Evolutionary conservation across 2,888 invertebrate species (phyloP), one percentile per base, ranked within the genome.

Genomic region (Pteria penguin): DNA sequence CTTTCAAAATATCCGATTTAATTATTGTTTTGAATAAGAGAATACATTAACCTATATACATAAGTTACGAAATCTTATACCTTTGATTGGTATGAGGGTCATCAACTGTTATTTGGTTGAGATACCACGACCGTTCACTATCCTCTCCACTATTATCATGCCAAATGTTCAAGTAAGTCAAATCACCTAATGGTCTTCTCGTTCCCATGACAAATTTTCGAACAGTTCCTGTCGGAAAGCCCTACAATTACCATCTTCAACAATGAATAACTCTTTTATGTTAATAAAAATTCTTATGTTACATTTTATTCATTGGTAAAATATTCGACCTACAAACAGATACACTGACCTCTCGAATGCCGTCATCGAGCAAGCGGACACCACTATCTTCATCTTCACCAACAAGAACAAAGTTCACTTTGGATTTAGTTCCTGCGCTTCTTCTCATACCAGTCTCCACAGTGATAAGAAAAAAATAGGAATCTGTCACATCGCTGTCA

Each of bases 361-460:
- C 83, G 68, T 86, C 88, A 5, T 75, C 67, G 1, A 88, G 65
- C 22, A 75, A 36, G 33, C 86, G 54, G 18, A 84, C 78, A 0
- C 82, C 87, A 0, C 88, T 87, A 33, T 87, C 85, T 8, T 74
- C 79, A 1, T 75, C 32, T 4, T 88, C 86, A 0, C 89, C 89
- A 2, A 78, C 66, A 1, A 89, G 55, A 4, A 86, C 73, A 73
- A 89, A 85, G 26, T 65, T 72, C n/a, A 85, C 78, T 11, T 74
- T 73, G 2, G 85, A 86, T 14, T 72, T 71, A 27, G 85, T 84
- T 0, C 84, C 86, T 4, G 82, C 78, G 22, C 78, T 71, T 26
- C 71, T 62, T 8, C 82, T 75, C 55, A 82, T 69, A 2, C 86
- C 85, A 5, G 85, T 85, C 68, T 80, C 70, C 3, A 86, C 82